These are phyloP conservation scores for Dicranocentrus wangi DNA, from an alignment of 2,888 invertebrate genomes.

Conservation along the genomic window DNA sequence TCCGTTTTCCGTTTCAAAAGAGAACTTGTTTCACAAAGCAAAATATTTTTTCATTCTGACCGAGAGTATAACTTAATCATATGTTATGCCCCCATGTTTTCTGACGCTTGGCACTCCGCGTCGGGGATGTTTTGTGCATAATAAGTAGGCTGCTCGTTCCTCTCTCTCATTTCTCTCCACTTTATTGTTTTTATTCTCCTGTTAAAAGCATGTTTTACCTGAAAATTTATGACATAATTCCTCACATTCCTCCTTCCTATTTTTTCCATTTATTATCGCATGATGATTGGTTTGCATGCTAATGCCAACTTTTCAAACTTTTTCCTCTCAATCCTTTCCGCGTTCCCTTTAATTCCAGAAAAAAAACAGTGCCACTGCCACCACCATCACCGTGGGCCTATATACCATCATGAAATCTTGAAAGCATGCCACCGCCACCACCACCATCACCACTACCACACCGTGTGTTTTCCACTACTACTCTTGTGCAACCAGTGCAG, in stretches of 20 bases:
- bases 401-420: too few species aligned
- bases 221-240: slow-evolving; percentile 49
- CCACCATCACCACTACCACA: too few species aligned
- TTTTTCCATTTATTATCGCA: slow-evolving; percentile 26
- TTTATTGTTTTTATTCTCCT: slow-evolving; percentile 11
- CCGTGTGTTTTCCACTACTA: too few species aligned
- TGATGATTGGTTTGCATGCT: slow-evolving; percentile 60
- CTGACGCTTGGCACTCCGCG: background rate
- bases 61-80: slow-evolving; percentile 2
- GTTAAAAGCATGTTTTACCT: slow-evolving; percentile 35
- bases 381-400: too few species aligned
- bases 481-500: too few species aligned
- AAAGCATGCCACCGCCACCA: too few species aligned
- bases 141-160: background rate
- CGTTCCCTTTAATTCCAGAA: too few species aligned
- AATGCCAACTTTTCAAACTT: slow-evolving; percentile 20
- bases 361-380: too few species aligned
- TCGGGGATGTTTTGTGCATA: too few species aligned
- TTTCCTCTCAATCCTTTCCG: background rate
- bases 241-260: slow-evolving; percentile 18
- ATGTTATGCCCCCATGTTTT: background rate
- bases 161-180: background rate
- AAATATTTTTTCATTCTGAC: too few species aligned
- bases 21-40: too few species aligned
- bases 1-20: background rate